Conservation (phyloP, 2,797 vertebrate genomes). For the Artibeus jamaicensis region DNA sequence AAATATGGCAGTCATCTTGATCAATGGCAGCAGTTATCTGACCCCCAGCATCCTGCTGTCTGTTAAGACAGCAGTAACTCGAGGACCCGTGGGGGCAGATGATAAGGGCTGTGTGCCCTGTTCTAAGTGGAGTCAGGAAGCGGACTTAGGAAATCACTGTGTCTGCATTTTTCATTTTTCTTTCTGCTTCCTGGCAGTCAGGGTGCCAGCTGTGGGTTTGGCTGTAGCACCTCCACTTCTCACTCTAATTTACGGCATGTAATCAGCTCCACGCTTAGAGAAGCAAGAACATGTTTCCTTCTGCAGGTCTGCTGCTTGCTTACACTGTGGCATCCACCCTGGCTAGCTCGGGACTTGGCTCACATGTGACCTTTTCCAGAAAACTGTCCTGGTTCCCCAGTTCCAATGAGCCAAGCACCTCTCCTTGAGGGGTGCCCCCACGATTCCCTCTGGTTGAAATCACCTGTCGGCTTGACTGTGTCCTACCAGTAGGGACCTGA, state of each 20-base stretch:
- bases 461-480: background rate
- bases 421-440: background rate
- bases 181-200: background rate
- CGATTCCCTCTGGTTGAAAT: background rate
- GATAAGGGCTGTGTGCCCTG: background rate
- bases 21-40: background rate
- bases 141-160: background rate
- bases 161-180: background rate
- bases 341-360: background rate
- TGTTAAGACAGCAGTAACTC: background rate
- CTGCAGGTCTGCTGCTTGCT: background rate
- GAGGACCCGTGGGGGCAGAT: background rate
- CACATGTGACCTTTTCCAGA: background rate
- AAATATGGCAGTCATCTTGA: background rate
- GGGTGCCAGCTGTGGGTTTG: background rate
- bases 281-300: background rate
- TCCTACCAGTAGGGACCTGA: too few species aligned
- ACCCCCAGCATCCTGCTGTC: background rate
- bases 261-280: background rate
- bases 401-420: background rate
- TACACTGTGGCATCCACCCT: background rate
- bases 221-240: background rate
- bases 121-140: background rate
- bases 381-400: background rate
- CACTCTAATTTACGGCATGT: background rate